Evolutionary conservation across 2,797 vertebrate species (phyloP), one percentile per base, ranked within the genome.

Genomic region (Siniperca scherzeri): DNA sequence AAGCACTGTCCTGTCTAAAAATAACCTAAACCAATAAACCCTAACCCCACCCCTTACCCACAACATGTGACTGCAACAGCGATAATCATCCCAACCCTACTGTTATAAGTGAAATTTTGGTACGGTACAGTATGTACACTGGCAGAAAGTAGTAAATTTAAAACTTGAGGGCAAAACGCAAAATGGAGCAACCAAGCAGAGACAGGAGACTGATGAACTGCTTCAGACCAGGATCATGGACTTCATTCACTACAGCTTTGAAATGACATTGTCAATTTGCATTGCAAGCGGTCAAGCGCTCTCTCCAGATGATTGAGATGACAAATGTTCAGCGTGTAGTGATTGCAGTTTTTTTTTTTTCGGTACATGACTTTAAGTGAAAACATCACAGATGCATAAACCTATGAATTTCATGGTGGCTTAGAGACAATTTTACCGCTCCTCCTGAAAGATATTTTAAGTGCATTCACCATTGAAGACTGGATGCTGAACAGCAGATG

Each of bases 191-290:
- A 81, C 62, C 2, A 44, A 66, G 61, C 12, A 25, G 60, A 72
- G 27, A 60, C 65, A 33, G 13, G 68, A 57, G 78, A 73, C 74
- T 82, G 83, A 84, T 74, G 71, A 76, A 83, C 21, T 70, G 70
- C 79, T 87, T 65, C 50, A 87, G 84, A 91, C 78, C 55, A 50
- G 44, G 52, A 69, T 30, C 70, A 52, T 78, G 55, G 55, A 87
- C 80, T 81, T 82, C 73, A 77, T 77, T 84, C 62, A 74, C 84
- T 79, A 16, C 77, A 70, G 84, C 78, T 88, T 77, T 87, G 70
- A 88, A 80, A 87, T 57, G 33, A 82, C 89, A 68, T 59, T 82
- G 77, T 73, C 78, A 70, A 85, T 91, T 90, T 93, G 76, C 88
- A 85, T 82, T 70, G 78, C 65, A 61, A 84, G 84, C 64, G 72